These are phyloP conservation scores for Apamea monoglypha DNA, from an alignment of 2,888 invertebrate species.

Conservation along the genomic window DNA sequence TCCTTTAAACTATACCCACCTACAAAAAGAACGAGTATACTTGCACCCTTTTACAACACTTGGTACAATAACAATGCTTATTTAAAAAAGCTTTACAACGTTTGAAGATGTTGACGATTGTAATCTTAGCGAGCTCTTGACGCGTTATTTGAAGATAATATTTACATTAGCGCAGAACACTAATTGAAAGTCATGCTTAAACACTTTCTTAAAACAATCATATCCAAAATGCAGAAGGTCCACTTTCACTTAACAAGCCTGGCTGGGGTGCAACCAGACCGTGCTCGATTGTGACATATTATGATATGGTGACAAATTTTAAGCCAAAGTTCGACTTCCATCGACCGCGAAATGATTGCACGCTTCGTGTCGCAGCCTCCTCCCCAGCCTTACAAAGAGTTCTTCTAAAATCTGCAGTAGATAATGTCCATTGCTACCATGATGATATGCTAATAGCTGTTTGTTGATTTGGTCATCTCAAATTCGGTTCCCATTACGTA, in stretches of 20 bases:
- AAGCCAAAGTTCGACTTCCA: slow-evolving; percentile 2
- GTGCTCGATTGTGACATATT: slow-evolving; percentile 15
- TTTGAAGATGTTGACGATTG: slow-evolving; percentile 44
- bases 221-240: slow-evolving; percentile 33
- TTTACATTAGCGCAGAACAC: slow-evolving; percentile 58
- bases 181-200: slow-evolving; percentile 63
- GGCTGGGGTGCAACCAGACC: background rate
- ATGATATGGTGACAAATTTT: slow-evolving; percentile 18
- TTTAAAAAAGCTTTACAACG: slow-evolving; percentile 37
- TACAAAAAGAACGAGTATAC: background rate
- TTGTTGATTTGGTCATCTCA: background rate
- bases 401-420: background rate
- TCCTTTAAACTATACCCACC: background rate
- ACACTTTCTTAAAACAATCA: slow-evolving; percentile 56
- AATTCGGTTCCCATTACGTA: background rate
- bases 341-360: background rate
- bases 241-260: slow-evolving; percentile 14
- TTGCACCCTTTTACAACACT: slow-evolving; percentile 13
- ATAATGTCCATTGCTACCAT: background rate
- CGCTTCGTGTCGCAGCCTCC: background rate
- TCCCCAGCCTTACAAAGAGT: background rate
- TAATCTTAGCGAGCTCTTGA: slow-evolving; percentile 60
- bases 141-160: slow-evolving; percentile 61
- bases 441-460: background rate
- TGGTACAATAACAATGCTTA: slow-evolving; percentile 25